A percentile compares a stretch with the other conserved stretches of the same genome.
Evolutionary conservation across 2,888 invertebrate genomes (phyloP).

Genomic region (Argyresthia albistria): DNA sequence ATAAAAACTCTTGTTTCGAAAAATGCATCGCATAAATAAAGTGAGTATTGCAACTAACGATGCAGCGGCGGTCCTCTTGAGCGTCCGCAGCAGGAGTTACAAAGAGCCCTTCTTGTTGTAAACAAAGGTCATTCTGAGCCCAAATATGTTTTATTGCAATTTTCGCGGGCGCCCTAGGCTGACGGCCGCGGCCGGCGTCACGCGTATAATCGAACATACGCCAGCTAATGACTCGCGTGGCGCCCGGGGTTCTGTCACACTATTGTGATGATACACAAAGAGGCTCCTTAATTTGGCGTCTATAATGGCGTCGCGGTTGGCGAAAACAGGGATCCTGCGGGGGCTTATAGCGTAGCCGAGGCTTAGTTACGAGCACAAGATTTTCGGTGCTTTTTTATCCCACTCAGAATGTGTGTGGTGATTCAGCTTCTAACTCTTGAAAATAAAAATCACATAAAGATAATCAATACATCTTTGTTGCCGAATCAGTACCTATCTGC

Average conservation of each 20-base stretch:
- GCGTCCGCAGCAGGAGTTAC: slow-evolving; percentile 51
- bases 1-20: neutral
- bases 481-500: too few species aligned
- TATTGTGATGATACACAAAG: slow-evolving; percentile 46
- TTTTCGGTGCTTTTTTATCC: neutral
- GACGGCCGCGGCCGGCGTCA: slow-evolving; percentile 41
- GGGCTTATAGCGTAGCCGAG: slow-evolving; percentile 18
- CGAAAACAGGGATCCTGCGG: slow-evolving; percentile 22
- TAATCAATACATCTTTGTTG: too few species aligned
- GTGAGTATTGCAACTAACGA: neutral
- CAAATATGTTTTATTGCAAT: slow-evolving; percentile 57
- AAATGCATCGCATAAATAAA: neutral
- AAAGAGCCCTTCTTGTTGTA: slow-evolving; percentile 27
- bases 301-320: slow-evolving; percentile 33
- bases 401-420: too few species aligned
- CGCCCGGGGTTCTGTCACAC: slow-evolving; percentile 12
- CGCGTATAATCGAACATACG: slow-evolving; percentile 60
- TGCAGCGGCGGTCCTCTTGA: slow-evolving; percentile 22
- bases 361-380: neutral
- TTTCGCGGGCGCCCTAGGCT: slow-evolving; percentile 49
- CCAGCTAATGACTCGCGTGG: slow-evolving; percentile 54
- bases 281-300: slow-evolving; percentile 56
- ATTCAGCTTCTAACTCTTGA: too few species aligned
- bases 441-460: too few species aligned
- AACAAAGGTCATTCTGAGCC: slow-evolving; percentile 43